Conservation (phyloP, 2,888 invertebrate species). For the Anoplius nigerrimus region DNA sequence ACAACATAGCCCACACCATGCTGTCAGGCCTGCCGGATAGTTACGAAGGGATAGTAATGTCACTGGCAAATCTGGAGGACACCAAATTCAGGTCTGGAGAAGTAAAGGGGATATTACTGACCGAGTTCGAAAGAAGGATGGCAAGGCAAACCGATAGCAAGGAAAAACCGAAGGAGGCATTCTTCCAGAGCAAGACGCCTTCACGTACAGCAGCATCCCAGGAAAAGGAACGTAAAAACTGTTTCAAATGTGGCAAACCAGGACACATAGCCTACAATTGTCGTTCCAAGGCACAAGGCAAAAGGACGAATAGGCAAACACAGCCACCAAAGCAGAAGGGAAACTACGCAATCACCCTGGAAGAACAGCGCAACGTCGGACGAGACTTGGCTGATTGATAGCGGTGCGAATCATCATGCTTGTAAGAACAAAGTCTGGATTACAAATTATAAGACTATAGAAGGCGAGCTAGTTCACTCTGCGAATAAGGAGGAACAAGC, state of each 20-base stretch:
- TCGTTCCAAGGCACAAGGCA: neutral
- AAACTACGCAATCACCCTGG: neutral
- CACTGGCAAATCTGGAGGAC: too few species aligned
- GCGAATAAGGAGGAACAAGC: neutral
- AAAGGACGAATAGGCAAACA: neutral
- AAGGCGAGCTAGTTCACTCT: neutral
- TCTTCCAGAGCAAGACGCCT: too few species aligned
- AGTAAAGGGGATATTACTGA: slow-evolving; percentile 11
- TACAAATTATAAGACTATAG: slow-evolving; percentile 9
- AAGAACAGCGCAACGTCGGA: neutral
- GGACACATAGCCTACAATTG: slow-evolving; percentile 6
- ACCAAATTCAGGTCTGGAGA: too few species aligned
- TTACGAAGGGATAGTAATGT: too few species aligned
- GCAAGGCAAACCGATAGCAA: neutral
- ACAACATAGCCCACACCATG: too few species aligned
- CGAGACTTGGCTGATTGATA: slow-evolving; percentile 6
- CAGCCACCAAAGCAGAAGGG: neutral
- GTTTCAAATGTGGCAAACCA: slow-evolving; percentile 12
- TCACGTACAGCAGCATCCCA: too few species aligned
- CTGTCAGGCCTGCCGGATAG: too few species aligned
- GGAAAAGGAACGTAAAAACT: too few species aligned
- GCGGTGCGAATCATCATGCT: slow-evolving; percentile 5
- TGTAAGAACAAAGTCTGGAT: slow-evolving; percentile 4
- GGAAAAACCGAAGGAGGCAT: too few species aligned
- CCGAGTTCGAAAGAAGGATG: slow-evolving; percentile 5